Evolutionary conservation across 2,888 invertebrate species (phyloP).

Genomic region (Nephrotoma appendiculata): DNA sequence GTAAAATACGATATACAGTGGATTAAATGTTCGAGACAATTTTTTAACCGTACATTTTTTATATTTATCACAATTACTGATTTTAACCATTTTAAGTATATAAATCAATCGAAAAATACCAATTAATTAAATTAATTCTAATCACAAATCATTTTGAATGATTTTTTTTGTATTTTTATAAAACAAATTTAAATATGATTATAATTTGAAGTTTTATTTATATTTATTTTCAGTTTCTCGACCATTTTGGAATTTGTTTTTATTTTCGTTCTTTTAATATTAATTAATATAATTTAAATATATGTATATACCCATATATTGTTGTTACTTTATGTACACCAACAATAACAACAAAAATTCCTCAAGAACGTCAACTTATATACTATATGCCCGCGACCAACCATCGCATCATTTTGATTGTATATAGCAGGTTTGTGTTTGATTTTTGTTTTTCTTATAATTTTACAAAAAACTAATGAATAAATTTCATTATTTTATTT

Average conservation of each 20-base stretch:
- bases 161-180: not conserved
- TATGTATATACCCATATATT: no score
- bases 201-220: not conserved
- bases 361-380: not conserved
- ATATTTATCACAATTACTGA: not conserved
- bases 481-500: not conserved
- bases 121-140: not conserved
- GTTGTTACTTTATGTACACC: not conserved
- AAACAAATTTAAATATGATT: not conserved
- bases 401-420: not conserved
- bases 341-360: not conserved
- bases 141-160: not conserved
- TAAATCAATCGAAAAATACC: not conserved
- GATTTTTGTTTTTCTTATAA: not conserved
- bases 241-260: not conserved
- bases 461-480: not conserved
- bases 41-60: not conserved
- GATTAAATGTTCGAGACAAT: not conserved
- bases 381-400: not conserved
- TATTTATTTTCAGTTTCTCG: not conserved
- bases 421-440: not conserved
- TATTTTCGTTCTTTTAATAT: not conserved
- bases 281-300: not conserved
- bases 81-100: not conserved
- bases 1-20: not conserved